Conservation (phyloP, 2,113 vertebrate species). For the Notarius quadriscutis region DNA sequence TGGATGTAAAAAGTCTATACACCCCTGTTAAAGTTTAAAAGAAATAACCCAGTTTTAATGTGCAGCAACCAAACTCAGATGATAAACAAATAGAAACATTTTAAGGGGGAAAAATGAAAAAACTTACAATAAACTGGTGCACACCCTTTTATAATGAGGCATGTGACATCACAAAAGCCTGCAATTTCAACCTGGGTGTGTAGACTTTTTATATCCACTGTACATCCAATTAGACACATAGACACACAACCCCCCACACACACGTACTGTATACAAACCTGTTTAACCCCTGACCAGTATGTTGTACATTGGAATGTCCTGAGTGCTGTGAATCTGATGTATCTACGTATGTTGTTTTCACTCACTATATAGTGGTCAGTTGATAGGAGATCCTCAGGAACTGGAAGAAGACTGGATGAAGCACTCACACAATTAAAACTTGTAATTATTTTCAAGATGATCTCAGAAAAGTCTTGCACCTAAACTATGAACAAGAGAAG, state of each 20-base stretch:
- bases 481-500: neutral
- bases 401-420: neutral
- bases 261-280: neutral
- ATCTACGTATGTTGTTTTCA: neutral
- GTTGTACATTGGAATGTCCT: neutral
- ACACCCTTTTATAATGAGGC: neutral
- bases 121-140: neutral
- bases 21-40: neutral
- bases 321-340: neutral
- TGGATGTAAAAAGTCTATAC: neutral
- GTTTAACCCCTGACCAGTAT: too few species aligned
- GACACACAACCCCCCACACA: neutral
- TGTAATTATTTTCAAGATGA: neutral
- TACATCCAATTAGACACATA: neutral
- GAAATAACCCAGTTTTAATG: neutral
- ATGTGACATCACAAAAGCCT: neutral
- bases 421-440: neutral
- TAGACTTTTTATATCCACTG: constrained; percentile 7
- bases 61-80: neutral
- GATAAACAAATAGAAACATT: neutral
- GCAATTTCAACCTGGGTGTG: neutral
- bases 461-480: neutral
- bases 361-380: neutral
- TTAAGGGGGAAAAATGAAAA: neutral
- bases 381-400: neutral